Base-by-base conservation (phyloP, 2,113 vertebrate species). In the Oncorhynchus keta region DNA sequence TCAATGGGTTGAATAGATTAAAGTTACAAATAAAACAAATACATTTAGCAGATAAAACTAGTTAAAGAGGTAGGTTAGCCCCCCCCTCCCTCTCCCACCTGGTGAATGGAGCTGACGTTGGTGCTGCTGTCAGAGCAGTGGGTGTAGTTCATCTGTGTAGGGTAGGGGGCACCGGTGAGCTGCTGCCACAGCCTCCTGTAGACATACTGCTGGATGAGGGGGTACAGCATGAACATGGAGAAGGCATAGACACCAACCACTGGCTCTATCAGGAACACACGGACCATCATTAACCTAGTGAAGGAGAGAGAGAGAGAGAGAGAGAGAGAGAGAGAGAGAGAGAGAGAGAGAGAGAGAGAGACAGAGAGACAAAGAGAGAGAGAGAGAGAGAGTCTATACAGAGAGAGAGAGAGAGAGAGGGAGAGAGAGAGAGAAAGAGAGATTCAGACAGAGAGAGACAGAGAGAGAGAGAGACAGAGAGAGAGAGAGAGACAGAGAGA, bases 151-250 rank as follows among this genome's bases (percentile, higher is more conserved):
- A 35, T 78, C 0, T 80, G 28, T 5, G 62, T 71, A 1, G 82
- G 7, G 76, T 92, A 92, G 2, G 86, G 90, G 72, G 90, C 84
- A 75, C 95, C 94, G 69, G 80, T 86, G 9, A 82, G 87, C 11
- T 90, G 85, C 62, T 92, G 81, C 95, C 95, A 95, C 57, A 95
- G 85, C 35, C 92, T 89, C 68, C 87, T 81, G 84, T 96, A 95
- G 62, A 96, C 78, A 28, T 95, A 95, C 62, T 96, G 95, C 80
- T 95, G 89, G 1, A 83, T 81, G 84, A 96, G 77, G 0, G 94
- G 94, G 20, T 14, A 18, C 0, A 39, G 86, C 87, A 94, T 20
- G 35, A 81, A 89, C 61, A 18, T 66, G 2, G 92, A 90, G 48
- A 96, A 95, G 0, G 86, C 57, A 39, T 89, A 94, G n/a, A 94